Percentiles rank a stretch among this genome's conserved stretches.
phyloP scores from a whole-genome alignment of 2,797 vertebrate species.

The Carapus acus region DNA sequence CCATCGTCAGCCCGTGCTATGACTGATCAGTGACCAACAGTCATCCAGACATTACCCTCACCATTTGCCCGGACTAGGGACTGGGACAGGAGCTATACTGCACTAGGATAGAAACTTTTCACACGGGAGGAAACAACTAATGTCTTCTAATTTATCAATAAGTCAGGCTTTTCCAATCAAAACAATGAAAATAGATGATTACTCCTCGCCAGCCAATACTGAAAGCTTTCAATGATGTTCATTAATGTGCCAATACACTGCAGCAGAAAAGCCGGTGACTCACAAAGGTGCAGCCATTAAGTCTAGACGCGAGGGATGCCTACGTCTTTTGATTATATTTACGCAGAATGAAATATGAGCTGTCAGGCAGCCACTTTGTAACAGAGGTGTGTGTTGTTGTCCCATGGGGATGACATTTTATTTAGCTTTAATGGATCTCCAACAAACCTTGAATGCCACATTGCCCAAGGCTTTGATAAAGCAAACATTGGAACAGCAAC shows the following conservation, averaged over 20 bases:
- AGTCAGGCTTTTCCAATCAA: too few relatives aligned
- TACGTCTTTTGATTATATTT: slow-evolving; percentile 16
- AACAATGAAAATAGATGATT: too few relatives aligned
- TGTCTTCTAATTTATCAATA: too few relatives aligned
- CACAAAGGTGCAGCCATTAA: background rate
- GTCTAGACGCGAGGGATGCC: slow-evolving; percentile 1
- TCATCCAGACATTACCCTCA: too few relatives aligned
- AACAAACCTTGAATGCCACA: slow-evolving; percentile 24
- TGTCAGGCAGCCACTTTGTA: slow-evolving; percentile 17
- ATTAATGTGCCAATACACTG: background rate
- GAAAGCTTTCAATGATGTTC: too few relatives aligned
- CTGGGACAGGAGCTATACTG: too few relatives aligned
- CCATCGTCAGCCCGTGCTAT: too few relatives aligned
- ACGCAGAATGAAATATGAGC: slow-evolving; percentile 10
- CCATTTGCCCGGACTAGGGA: too few relatives aligned
- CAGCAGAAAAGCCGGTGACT: background rate
- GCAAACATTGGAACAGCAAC: slow-evolving; percentile 42
- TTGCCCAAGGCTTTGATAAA: slow-evolving; percentile 20
- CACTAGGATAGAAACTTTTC: too few relatives aligned
- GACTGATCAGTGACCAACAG: too few relatives aligned
- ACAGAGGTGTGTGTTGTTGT: slow-evolving; percentile 12
- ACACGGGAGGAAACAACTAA: too few relatives aligned
- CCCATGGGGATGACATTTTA: slow-evolving; percentile 50
- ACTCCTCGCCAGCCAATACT: too few relatives aligned
- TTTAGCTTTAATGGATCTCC: slow-evolving; percentile 38